These are phyloP conservation scores for Halictus ligatus DNA, from an alignment of 2,888 invertebrate species.

Conservation along the genomic window DNA sequence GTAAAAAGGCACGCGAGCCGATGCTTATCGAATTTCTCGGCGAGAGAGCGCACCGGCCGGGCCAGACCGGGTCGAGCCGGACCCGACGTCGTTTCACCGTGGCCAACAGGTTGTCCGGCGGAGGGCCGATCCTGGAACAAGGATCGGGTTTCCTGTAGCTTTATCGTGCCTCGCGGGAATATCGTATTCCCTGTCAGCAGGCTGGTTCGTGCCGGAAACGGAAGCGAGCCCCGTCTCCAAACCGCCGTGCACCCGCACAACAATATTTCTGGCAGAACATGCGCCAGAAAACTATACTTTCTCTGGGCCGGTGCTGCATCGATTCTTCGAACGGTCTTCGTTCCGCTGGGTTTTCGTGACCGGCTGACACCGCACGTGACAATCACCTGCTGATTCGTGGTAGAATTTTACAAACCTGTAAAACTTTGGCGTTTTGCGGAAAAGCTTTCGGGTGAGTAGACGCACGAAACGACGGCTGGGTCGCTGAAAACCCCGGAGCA, in stretches of 20 bases:
- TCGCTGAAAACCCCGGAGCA: background rate
- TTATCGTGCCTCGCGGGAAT: constrained; percentile 41
- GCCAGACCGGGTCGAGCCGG: background rate
- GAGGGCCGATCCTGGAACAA: constrained; percentile 55
- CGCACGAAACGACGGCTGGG: background rate
- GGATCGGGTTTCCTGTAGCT: constrained; percentile 65
- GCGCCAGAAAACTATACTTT: background rate
- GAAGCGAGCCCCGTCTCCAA: constrained; percentile 56
- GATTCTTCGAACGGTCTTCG: background rate
- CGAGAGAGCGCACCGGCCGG: constrained; percentile 2
- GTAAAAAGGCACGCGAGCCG: constrained; percentile 54
- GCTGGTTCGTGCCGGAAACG: constrained; percentile 67
- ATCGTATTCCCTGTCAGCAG: constrained; percentile 54
- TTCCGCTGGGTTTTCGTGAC: background rate
- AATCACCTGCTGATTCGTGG: background rate
- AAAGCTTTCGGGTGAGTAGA: background rate
- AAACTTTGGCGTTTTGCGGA: background rate
- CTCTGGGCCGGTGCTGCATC: background rate
- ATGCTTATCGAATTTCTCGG: constrained; percentile 55
- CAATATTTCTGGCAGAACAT: constrained; percentile 29
- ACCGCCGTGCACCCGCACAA: background rate
- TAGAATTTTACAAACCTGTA: background rate
- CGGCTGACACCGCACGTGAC: background rate
- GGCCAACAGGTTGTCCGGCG: constrained; percentile 63
- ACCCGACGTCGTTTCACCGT: constrained; percentile 39